phyloP scores from a whole-genome alignment of 2,797 vertebrate species.

The Agapornis canus region DNA sequence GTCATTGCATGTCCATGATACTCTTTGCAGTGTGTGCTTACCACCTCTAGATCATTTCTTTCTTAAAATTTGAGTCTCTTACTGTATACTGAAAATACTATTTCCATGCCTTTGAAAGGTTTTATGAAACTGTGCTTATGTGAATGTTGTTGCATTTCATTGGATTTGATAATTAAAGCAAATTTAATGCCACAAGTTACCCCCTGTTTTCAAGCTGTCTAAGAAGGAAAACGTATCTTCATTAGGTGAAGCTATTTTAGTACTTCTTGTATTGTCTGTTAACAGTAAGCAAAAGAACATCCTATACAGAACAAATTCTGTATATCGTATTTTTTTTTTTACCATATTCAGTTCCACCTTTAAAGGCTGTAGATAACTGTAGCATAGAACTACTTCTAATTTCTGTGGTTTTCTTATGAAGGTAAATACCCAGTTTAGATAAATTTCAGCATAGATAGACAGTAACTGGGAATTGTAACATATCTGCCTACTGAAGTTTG shows the following conservation, averaged over 20 bases:
- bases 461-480: background rate
- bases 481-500: background rate
- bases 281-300: background rate
- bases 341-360: background rate
- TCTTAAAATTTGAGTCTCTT: background rate
- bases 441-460: background rate
- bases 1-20: background rate
- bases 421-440: background rate
- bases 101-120: background rate
- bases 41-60: background rate
- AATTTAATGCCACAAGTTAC: background rate
- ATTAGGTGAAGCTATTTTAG: background rate
- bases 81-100: background rate
- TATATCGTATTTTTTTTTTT: background rate
- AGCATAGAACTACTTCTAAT: background rate
- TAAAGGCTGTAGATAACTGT: background rate
- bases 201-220: background rate
- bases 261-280: background rate
- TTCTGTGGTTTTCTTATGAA: background rate
- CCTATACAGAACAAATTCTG: background rate
- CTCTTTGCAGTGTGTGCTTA: background rate
- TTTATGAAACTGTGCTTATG: background rate
- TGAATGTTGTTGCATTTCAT: background rate
- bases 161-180: background rate
- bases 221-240: background rate